Evolutionary conservation across 2,797 vertebrate species (phyloP).

Genomic region (Hylomyscus alleni): DNA sequence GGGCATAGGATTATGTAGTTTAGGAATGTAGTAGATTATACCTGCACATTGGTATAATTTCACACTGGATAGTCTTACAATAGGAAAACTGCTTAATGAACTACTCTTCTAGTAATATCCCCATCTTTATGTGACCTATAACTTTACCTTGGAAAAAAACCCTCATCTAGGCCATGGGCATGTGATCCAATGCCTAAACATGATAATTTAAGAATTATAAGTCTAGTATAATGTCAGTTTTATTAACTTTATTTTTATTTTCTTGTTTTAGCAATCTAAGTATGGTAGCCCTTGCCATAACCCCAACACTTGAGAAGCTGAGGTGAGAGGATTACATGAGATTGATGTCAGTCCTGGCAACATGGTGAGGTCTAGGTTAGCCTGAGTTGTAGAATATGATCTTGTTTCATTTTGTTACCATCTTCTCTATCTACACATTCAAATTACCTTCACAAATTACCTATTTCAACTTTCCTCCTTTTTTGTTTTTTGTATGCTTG

Average conservation of each 20-base stretch:
- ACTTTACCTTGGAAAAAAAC: background rate
- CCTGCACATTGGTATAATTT: background rate
- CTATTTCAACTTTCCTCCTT: background rate
- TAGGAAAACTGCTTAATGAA: background rate
- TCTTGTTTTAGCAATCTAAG: background rate
- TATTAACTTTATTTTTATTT: background rate
- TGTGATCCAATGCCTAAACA: no score
- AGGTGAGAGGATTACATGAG: background rate
- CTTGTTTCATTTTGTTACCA: background rate
- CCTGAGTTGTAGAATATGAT: background rate
- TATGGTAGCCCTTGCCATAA: background rate
- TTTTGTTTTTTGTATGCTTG: background rate
- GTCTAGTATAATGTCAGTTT: background rate
- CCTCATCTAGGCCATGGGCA: fast-evolving
- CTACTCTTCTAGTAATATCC: background rate
- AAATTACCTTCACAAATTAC: background rate
- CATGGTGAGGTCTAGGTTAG: background rate
- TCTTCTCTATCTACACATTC: background rate
- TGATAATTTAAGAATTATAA: background rate
- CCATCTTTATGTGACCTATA: background rate
- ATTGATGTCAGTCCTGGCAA: background rate
- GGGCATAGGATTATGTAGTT: fast-evolving
- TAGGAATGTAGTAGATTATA: background rate
- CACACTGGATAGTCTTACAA: background rate
- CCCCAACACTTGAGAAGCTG: background rate